A percentile compares a stretch with the other conserved stretches of the same genome.
These are phyloP conservation scores for Sinocyclocheilus maitianheensis DNA, from an alignment of 2,113 vertebrate genomes.

Conservation along the genomic window DNA sequence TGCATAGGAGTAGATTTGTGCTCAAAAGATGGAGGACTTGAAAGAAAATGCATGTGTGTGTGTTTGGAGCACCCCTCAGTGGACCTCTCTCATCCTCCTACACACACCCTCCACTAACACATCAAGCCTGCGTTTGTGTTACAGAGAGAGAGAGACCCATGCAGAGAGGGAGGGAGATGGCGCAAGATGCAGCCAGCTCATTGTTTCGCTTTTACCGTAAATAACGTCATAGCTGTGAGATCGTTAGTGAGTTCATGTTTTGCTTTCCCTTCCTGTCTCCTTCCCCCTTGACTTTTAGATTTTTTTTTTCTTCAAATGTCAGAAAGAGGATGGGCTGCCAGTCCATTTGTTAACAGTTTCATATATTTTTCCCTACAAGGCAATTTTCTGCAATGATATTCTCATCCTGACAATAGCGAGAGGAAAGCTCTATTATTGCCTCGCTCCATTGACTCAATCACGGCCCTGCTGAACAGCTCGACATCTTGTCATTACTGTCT, in stretches of 20 bases:
- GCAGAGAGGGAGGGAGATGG: background rate
- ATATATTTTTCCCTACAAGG: constrained; percentile 52
- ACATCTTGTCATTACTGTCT: constrained; percentile 65
- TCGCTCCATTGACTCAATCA: constrained; percentile 50
- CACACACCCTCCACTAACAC: constrained; percentile 11
- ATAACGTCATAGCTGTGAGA: constrained; percentile 20
- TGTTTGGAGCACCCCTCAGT: constrained; percentile 29
- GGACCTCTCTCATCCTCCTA: constrained; percentile 18
- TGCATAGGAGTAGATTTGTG: constrained; percentile 27
- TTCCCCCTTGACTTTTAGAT: background rate
- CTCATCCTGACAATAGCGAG: constrained; percentile 53
- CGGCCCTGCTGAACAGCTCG: constrained; percentile 49
- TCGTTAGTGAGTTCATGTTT: constrained; percentile 13
- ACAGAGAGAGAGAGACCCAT: constrained; percentile 1
- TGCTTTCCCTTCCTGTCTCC: background rate
- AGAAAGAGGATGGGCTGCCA: constrained; percentile 45
- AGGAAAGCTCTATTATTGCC: constrained; percentile 52
- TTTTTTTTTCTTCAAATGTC: constrained; percentile 38
- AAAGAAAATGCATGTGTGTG: background rate
- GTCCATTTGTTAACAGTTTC: constrained; percentile 59
- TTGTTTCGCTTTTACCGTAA: constrained; percentile 29
- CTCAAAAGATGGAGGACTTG: constrained; percentile 18
- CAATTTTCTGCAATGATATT: constrained; percentile 57
- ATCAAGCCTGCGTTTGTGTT: constrained; percentile 12
- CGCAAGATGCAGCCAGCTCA: background rate